phyloP scores from a whole-genome alignment of 1,140 invertebrate genomes.

The Drosophila pandora region DNA sequence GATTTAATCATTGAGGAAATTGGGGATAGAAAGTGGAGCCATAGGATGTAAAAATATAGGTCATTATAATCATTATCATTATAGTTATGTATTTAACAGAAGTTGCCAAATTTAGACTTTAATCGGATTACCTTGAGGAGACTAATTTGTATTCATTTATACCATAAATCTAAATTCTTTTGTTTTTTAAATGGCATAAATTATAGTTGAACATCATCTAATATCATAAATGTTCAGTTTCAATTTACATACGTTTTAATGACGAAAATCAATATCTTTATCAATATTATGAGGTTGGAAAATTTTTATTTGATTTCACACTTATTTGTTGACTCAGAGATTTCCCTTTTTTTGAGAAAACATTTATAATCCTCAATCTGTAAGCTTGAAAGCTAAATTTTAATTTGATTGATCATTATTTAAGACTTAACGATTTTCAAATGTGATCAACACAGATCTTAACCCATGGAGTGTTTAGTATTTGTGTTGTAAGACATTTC shows the following conservation, averaged over 20 bases:
- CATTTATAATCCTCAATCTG: slow-evolving; percentile 19
- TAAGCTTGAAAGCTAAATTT: slow-evolving; percentile 4
- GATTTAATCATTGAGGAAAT: background rate
- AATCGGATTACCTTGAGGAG: no score
- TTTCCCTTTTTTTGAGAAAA: slow-evolving; percentile 29
- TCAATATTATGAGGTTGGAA: slow-evolving; percentile 3
- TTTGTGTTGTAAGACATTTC: slow-evolving; percentile 63
- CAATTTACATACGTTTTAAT: background rate
- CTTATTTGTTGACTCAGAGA: slow-evolving; percentile 28
- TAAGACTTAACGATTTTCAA: slow-evolving; percentile 43
- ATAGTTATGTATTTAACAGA: background rate
- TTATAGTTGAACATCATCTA: no score
- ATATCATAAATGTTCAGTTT: background rate
- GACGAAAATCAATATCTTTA: no score
- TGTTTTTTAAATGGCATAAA: no score
- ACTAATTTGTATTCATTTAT: no score
- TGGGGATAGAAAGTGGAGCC: background rate
- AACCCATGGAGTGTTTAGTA: slow-evolving; percentile 45
- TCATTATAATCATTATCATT: background rate
- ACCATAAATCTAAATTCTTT: no score
- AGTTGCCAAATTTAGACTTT: no score
- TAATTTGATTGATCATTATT: slow-evolving; percentile 50
- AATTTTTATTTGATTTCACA: slow-evolving; percentile 3
- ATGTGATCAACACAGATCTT: slow-evolving; percentile 48
- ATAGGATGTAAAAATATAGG: background rate